Conservation (phyloP, 2,113 vertebrate species). For the Trematomus loennbergii region DNA sequence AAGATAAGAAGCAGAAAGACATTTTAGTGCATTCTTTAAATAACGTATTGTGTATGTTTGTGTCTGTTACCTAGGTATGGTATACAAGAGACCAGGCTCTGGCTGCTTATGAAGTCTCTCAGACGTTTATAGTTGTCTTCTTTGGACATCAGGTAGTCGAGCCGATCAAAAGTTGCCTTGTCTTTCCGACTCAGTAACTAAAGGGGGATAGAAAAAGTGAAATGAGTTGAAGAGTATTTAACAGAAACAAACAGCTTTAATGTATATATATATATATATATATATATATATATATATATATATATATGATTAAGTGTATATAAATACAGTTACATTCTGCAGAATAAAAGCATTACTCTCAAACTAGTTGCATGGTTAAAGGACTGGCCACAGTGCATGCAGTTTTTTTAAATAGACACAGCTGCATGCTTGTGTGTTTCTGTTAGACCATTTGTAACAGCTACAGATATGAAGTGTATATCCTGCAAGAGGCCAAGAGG, state of each 20-base stretch:
- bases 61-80: constrained; percentile 94
- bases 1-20: constrained; percentile 22
- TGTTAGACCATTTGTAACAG: background rate
- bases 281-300: too few relatives aligned
- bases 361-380: background rate
- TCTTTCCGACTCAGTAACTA: constrained; percentile 97
- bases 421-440: background rate
- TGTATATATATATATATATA: too few relatives aligned
- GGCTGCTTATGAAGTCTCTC: constrained; percentile 95
- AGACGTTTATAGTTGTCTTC: constrained; percentile 99
- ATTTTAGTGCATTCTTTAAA: background rate
- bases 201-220: background rate
- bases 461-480: background rate
- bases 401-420: background rate
- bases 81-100: constrained; percentile 99
- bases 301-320: too few relatives aligned
- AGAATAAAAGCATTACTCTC: background rate
- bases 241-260: background rate
- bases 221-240: background rate
- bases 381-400: background rate
- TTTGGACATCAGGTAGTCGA: constrained; percentile 99
- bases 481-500: background rate
- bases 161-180: constrained; percentile 95
- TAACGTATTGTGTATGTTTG: constrained; percentile 1
- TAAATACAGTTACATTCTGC: background rate